These are phyloP conservation scores for Dascillus cervinus DNA, from an alignment of 2,888 invertebrate species.

Conservation along the genomic window DNA sequence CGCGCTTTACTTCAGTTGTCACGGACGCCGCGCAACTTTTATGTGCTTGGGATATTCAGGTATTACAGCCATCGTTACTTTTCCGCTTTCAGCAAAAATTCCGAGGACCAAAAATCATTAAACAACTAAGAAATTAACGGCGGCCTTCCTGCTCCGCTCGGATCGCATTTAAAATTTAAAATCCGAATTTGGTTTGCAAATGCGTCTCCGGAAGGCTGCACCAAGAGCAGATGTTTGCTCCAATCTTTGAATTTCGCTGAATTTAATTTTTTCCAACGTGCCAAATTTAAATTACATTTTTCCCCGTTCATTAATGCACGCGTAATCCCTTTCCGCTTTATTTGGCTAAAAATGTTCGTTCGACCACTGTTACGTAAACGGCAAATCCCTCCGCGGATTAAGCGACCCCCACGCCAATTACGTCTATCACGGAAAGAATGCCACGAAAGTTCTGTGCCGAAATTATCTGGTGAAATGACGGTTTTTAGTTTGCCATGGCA, in stretches of 20 bases:
- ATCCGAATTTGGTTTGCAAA: conserved; percentile 50
- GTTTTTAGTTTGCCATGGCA: conserved; percentile 37
- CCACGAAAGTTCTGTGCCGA: conserved; percentile 29
- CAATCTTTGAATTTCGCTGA: conserved; percentile 16
- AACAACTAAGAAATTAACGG: conserved; percentile 23
- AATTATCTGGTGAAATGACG: conserved; percentile 37
- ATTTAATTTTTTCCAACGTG: too few species aligned
- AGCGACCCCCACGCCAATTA: too few species aligned
- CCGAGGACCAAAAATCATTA: too few species aligned
- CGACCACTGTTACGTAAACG: too few species aligned
- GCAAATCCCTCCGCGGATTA: too few species aligned
- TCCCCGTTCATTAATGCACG: too few species aligned
- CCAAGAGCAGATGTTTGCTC: conserved; percentile 16
- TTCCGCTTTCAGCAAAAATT: neutral
- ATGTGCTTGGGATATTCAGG: conserved; percentile 35
- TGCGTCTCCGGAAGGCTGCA: conserved; percentile 23
- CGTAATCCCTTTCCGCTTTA: too few species aligned
- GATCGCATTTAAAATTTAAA: conserved; percentile 48
- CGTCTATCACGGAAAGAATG: conserved; percentile 11
- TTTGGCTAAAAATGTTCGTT: too few species aligned
- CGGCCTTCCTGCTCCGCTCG: conserved; percentile 34
- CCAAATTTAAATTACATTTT: too few species aligned
- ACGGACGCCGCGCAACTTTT: conserved; percentile 28
- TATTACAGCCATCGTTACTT: conserved; percentile 24
- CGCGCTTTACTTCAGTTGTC: conserved; percentile 18